phyloP scores from a whole-genome alignment of 1,140 invertebrate genomes.

The Nylanderia fulva region DNA sequence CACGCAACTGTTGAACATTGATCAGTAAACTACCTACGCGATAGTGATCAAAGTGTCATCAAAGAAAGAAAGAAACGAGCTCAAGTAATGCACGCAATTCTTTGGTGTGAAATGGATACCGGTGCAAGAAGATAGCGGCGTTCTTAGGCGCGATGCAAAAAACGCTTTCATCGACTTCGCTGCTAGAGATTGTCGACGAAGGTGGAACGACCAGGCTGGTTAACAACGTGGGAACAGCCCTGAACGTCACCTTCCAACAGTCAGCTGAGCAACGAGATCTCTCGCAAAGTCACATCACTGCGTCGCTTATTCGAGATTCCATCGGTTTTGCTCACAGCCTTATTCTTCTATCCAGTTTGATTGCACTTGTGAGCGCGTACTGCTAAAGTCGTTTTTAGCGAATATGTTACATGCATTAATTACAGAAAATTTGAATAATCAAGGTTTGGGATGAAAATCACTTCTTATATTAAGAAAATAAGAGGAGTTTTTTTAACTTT shows the following conservation, averaged over 20 bases:
- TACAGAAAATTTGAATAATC: neutral
- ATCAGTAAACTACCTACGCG: neutral
- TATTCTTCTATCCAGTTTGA: conserved; percentile 42
- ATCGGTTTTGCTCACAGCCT: conserved; percentile 13
- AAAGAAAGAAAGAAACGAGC: neutral
- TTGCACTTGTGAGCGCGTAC: conserved; percentile 29
- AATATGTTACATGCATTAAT: neutral
- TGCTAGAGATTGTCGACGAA: conserved; percentile 39
- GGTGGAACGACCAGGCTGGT: conserved; percentile 58
- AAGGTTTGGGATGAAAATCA: neutral
- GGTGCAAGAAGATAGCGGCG: conserved; percentile 6
- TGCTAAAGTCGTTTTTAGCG: neutral
- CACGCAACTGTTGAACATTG: neutral
- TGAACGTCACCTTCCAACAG: conserved; percentile 50
- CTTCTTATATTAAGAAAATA: neutral
- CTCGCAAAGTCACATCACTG: conserved; percentile 68
- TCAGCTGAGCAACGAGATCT: conserved; percentile 21
- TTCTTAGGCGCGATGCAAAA: conserved; percentile 49
- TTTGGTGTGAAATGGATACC: conserved; percentile 7
- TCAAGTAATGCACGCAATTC: neutral
- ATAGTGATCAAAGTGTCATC: neutral
- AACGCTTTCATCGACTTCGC: conserved; percentile 41
- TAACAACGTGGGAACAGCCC: conserved; percentile 71
- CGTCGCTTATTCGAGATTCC: conserved; percentile 71
- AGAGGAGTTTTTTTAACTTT: too few species aligned